Conservation (phyloP, 2,113 vertebrate genomes). For the Hemibagrus wyckioides region DNA sequence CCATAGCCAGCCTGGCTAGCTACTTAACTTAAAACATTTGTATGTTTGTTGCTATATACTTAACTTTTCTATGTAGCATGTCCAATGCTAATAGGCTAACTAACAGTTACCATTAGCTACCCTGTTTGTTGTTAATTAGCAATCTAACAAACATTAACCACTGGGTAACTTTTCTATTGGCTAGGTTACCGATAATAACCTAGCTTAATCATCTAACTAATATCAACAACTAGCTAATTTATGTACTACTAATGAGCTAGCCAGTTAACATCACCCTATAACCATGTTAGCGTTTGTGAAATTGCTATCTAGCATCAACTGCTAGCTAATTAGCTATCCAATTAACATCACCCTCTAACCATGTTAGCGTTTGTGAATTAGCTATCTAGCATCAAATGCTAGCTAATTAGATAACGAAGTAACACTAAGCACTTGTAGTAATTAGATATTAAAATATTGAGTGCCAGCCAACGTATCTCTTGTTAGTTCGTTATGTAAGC, state of each 20-base stretch:
- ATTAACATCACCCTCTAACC: not conserved
- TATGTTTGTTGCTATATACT: not conserved
- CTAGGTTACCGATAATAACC: not conserved
- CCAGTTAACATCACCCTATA: not conserved
- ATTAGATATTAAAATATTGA: not conserved
- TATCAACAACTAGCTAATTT: not conserved
- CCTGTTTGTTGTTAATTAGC: not conserved
- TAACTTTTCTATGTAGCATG: too few species aligned
- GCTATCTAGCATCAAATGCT: not conserved
- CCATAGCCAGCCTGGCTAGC: not conserved
- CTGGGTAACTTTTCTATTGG: not conserved
- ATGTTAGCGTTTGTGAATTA: too few species aligned
- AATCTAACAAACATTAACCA: too few species aligned
- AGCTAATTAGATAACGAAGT: not conserved
- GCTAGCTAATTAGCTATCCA: not conserved
- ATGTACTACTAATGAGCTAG: not conserved
- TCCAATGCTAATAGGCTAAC: not conserved
- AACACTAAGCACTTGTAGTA: not conserved
- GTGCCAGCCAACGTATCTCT: not conserved
- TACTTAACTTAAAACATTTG: not conserved
- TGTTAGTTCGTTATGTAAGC: not conserved
- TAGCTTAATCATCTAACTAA: not conserved
- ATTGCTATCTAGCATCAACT: not conserved
- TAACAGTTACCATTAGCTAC: not conserved
- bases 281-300: too few species aligned